Conservation (phyloP, 2,888 invertebrate genomes). For the Tillus elongatus region DNA sequence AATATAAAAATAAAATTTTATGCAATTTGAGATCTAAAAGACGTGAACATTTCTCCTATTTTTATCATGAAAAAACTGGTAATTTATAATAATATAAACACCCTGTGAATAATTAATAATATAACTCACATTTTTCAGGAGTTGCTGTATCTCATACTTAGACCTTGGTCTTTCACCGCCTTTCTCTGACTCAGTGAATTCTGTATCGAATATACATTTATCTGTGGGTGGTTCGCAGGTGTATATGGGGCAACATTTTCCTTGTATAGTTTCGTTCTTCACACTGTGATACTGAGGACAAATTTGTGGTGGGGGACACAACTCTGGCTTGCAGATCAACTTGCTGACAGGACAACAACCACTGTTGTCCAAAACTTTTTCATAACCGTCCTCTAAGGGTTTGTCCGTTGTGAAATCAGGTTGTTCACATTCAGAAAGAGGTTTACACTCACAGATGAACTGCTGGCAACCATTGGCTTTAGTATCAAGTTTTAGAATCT, state of each 20-base stretch:
- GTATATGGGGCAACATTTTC: slow-evolving; percentile 57
- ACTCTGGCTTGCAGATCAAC: slow-evolving; percentile 51
- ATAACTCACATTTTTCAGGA: slow-evolving; percentile 46
- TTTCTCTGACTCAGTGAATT: slow-evolving; percentile 46
- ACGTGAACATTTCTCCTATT: too few relatives aligned
- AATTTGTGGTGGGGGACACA: slow-evolving; percentile 51
- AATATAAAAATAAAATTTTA: too few relatives aligned
- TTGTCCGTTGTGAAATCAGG: slow-evolving; percentile 39
- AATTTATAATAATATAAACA: too few relatives aligned
- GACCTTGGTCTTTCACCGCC: slow-evolving; percentile 47
- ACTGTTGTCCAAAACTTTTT: slow-evolving; percentile 46
- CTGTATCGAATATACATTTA: slow-evolving; percentile 53
- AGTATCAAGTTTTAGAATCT: slow-evolving; percentile 58
- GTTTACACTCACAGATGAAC: slow-evolving; percentile 71
- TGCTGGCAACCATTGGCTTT: slow-evolving; percentile 59
- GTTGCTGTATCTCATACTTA: slow-evolving; percentile 41
- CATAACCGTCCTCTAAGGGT: slow-evolving; percentile 48
- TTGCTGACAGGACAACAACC: slow-evolving; percentile 65
- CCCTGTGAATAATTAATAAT: background rate
- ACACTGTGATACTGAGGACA: slow-evolving; percentile 54
- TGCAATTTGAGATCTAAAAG: too few relatives aligned
- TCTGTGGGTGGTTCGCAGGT: slow-evolving; percentile 57
- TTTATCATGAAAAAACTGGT: too few relatives aligned
- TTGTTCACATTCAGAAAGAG: slow-evolving; percentile 57
- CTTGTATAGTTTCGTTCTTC: slow-evolving; percentile 27